These are phyloP conservation scores for Copidosoma floridanum DNA, from an alignment of 1,140 invertebrate species.

Conservation along the genomic window DNA sequence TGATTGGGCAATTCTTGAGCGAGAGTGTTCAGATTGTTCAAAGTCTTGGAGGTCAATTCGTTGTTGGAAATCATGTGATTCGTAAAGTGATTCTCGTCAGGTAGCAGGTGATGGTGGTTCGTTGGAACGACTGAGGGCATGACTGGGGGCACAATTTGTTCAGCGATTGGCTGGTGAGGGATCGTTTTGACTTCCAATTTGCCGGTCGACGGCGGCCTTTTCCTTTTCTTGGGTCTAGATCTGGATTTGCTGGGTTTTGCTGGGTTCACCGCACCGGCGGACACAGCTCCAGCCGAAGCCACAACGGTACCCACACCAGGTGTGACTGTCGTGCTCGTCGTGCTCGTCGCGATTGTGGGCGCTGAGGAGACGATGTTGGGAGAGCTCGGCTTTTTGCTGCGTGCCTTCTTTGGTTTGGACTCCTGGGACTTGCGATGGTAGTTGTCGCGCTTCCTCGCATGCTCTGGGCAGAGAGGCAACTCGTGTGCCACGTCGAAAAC, in stretches of 20 bases:
- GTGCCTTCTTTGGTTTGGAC: conserved; percentile 75
- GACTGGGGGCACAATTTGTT: background rate
- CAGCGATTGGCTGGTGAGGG: conserved; percentile 33
- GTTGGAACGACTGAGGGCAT: conserved; percentile 36
- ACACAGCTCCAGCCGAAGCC: conserved; percentile 27
- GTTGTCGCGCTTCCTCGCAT: conserved; percentile 77
- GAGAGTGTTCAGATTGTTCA: conserved; percentile 46
- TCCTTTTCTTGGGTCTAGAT: conserved; percentile 72
- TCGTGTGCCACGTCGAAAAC: conserved; percentile 84
- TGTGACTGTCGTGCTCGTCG: background rate
- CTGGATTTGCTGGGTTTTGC: conserved; percentile 57
- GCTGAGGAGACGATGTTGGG: conserved; percentile 55
- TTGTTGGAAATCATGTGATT: conserved; percentile 28
- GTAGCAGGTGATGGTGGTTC: conserved; percentile 29
- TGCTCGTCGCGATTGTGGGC: background rate
- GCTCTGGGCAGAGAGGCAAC: conserved; percentile 78
- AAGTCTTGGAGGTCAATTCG: conserved; percentile 46
- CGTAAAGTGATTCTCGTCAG: conserved; percentile 38
- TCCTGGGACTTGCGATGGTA: conserved; percentile 71
- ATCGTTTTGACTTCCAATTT: conserved; percentile 31
- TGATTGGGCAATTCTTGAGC: background rate
- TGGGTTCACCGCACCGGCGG: conserved; percentile 62
- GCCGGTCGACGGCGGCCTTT: conserved; percentile 44
- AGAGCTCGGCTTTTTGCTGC: conserved; percentile 75
- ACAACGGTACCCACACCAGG: background rate